Base-by-base conservation (phyloP, 2,888 invertebrate genomes). In the Drosophila infuscata region DNA sequence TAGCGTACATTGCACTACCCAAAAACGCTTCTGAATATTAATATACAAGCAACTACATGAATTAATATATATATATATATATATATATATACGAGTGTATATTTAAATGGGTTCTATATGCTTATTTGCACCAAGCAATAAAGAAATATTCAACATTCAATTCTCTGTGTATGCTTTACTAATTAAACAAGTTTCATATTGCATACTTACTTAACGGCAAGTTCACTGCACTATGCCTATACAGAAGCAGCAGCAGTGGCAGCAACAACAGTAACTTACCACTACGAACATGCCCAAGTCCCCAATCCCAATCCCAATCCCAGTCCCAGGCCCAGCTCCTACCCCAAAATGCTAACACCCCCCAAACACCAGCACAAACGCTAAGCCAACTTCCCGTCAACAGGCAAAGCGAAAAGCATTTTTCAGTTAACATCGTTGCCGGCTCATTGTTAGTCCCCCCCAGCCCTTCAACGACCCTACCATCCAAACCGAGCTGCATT, bases 401-500 rank as follows among this genome's bases (percentile, higher is more conserved):
- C 70, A 65, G 79, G 46, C 84, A 71, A 60, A 81, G 79, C 74
- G 71, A 82, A 87, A 70, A 75, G 79, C 85, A 87, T 82, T 87
- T 82, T 84, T 84, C 88, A 82, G 82, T 82, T 87, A 82, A 82
- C 82, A 87, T 79, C 84, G 84, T 87, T 82, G 75, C 82, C 65
- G 79, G 75, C 82, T 87, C 76, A 87, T 82, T 82, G 82, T 82
- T 83, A 62, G 83, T 81, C 9, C 20, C 20, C 58, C 70, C 54
- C 54, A 25, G 46, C 46, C 51, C 36, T 35, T 33, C 38, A 25
- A 20, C 43, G 30, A 52, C 9, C 53, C 43, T 20, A 8, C 29
- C 17, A 8, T 12, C 11, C 12, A 33, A 33, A 17, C 20, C 46
- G 43, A 11, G 25, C 70, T 35, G 56, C 41, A 43, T 33, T 48